Percentiles rank a stretch among this genome's conserved stretches.
Evolutionary conservation across 2,113 vertebrate genomes (phyloP).

Genomic region (Chascanopsetta lugubris): DNA sequence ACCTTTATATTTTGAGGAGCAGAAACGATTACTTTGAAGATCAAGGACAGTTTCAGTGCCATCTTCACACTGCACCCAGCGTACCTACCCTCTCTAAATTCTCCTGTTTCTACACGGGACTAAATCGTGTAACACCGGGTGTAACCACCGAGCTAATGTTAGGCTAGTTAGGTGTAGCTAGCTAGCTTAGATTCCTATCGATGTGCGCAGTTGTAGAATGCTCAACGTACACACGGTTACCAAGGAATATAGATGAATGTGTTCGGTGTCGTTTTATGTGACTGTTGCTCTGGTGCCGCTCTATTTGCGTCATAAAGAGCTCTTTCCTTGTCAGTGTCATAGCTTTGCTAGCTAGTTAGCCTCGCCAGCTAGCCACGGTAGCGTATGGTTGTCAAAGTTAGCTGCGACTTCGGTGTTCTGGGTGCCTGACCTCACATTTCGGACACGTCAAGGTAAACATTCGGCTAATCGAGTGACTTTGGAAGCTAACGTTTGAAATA

Average conservation of each 20-base stretch:
- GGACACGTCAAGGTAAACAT: conserved; percentile 81
- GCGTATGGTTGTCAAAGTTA: conserved; percentile 72
- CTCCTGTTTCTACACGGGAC: conserved; percentile 54
- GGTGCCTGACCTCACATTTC: conserved; percentile 71
- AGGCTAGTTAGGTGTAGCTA: conserved; percentile 73
- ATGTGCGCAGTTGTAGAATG: conserved; percentile 35
- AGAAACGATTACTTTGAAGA: not conserved
- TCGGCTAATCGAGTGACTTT: conserved; percentile 20
- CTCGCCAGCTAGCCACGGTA: conserved; percentile 29
- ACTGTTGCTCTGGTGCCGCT: not conserved
- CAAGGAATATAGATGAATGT: not conserved
- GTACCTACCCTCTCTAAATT: no score
- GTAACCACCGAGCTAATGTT: conserved; percentile 66
- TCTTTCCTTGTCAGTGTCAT: conserved; percentile 2
- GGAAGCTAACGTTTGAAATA: not conserved
- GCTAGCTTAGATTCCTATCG: conserved; percentile 55
- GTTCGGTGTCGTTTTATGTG: not conserved
- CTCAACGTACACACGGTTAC: conserved; percentile 1
- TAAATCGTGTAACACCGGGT: conserved; percentile 63
- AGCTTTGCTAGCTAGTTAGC: conserved; percentile 48
- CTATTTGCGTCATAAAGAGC: no score
- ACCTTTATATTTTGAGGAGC: not conserved
- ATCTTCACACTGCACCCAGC: no score
- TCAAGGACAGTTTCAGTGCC: no score
- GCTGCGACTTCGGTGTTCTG: conserved; percentile 72